Evolutionary conservation across 2,888 invertebrate species (phyloP), one percentile per base, ranked within the genome.

Genomic region (Dynastes tityus): DNA sequence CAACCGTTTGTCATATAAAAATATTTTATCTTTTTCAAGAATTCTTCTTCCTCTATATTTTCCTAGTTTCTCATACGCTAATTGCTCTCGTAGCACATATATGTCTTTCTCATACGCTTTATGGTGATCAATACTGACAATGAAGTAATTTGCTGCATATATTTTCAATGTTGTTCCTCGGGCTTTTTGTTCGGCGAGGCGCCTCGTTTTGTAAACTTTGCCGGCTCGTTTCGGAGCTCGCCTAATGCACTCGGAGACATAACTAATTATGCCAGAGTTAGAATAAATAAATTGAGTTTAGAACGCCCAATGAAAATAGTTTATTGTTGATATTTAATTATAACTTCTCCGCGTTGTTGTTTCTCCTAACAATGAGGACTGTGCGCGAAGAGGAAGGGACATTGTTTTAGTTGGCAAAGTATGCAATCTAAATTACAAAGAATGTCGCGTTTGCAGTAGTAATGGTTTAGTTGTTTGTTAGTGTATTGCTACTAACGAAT

Each of bases 261-360:
- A 71, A 53, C 73, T 61, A 78, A 78, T 78, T 78, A 78, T 78
- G 61, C 71, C 45, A 16, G 64, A 71, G 70, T 73, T 78, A 61
- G 53, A 78, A 78, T 73, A 78, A 77, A 78, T 78, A 78, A 78
- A 78, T 78, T 78, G 78, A 78, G 61, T 78, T 78, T 51, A 51
- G 68, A 68, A 32, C 53, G 65, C 70, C 53, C 73, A 78, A 78
- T 78, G 73, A 64, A 78, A 78, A 78, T 78, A 78, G 63, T 78
- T 78, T 71, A 73, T 63, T 78, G 78, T 78, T 78, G 63, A 73
- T 78, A 71, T 78, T 78, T 78, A 78, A 78, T 78, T 73, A 78
- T 78, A 71, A 71, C 71, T 78, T 77, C 58, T 49, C 27, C 32
- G 27, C 16, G 27, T 51, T 37, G 45, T 58, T 40, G 53, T 65